A percentile compares a stretch with the other conserved stretches of the same genome.
Conservation (phyloP, 2,113 vertebrate species). For the Ptilorrhoa leucosticta region DNA sequence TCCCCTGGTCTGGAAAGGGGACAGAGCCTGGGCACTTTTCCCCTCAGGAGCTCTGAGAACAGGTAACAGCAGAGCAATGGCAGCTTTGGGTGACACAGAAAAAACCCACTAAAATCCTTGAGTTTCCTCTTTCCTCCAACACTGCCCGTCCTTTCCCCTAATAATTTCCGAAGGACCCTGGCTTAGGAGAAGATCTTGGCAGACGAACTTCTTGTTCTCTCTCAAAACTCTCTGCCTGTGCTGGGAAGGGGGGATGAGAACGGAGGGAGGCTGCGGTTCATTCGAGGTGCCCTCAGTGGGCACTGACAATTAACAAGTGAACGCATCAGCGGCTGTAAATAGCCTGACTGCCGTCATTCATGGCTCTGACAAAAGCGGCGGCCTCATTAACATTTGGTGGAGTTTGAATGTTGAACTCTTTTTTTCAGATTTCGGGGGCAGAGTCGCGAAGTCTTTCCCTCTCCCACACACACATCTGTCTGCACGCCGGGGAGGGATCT, state of each 20-base stretch:
- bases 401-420: not conserved
- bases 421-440: not conserved
- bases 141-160: not conserved
- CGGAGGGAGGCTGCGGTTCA: slow-evolving; percentile 30
- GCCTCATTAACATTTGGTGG: slow-evolving; percentile 20
- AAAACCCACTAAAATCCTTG: not conserved
- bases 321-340: slow-evolving; percentile 59
- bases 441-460: slow-evolving; percentile 12
- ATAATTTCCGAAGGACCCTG: not conserved
- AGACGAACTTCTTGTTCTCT: slow-evolving; percentile 22
- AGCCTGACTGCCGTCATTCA: slow-evolving; percentile 50
- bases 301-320: slow-evolving; percentile 52
- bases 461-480: not conserved
- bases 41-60: not conserved
- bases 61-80: accelerated
- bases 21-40: not conserved
- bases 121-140: not conserved
- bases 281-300: slow-evolving; percentile 34
- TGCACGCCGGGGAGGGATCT: not conserved
- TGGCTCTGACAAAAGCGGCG: slow-evolving; percentile 38
- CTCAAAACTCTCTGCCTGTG: slow-evolving; percentile 4
- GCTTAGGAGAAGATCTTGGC: not conserved
- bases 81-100: not conserved
- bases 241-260: slow-evolving; percentile 26
- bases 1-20: not conserved